Evolutionary conservation across 2,797 vertebrate genomes (phyloP), one percentile per base, ranked within the genome.

Genomic region (Falco novaeseelandiae): DNA sequence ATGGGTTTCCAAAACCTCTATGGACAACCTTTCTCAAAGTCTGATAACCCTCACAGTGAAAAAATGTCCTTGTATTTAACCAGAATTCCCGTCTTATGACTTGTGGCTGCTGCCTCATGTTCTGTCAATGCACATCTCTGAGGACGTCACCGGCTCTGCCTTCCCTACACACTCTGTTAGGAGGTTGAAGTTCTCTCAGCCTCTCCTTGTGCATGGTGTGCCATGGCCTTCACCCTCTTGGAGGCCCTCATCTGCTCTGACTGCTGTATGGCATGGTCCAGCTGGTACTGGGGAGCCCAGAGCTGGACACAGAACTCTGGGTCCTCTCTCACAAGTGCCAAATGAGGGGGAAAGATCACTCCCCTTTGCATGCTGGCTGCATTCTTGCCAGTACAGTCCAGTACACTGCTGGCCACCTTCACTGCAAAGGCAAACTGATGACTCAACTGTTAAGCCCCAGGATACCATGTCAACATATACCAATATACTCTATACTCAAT

Each of bases 151-250:
- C 13, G 20, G 23, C 19, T 85, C 49, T 79, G 61, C 38, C 34
- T 66, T 58, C 57, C 14, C 34, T 49, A 1, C 25, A 15, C 11
- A 10, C 10, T 63, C 6, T 0, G 0, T 19, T 11, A 16, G 8
- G 14, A 51, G 30, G 19, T 0, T 52, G 44, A 59, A 44, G 16
- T 15, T 71, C 40, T 26, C 20, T 6, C 36, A 40, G 23, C 10
- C 29, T 48, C 19, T 81, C 8, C 40, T 72, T 9, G 30, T 16
- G 27, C 8, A 1, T 6, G 4, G 10, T 61, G 55, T 59, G 19
- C 6, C 36, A 23, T 13, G 36, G 15, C 11, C 63, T 72, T 49
- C 46, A 62, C 12, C 22, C 8, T 40, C 38, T 14, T 80, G 51
- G 18, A 12, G 8, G 5, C n/a, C 6, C 21, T 51, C 2, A 1